Conservation (phyloP, 1,140 invertebrate genomes). For the Dendrolimus punctatus region DNA sequence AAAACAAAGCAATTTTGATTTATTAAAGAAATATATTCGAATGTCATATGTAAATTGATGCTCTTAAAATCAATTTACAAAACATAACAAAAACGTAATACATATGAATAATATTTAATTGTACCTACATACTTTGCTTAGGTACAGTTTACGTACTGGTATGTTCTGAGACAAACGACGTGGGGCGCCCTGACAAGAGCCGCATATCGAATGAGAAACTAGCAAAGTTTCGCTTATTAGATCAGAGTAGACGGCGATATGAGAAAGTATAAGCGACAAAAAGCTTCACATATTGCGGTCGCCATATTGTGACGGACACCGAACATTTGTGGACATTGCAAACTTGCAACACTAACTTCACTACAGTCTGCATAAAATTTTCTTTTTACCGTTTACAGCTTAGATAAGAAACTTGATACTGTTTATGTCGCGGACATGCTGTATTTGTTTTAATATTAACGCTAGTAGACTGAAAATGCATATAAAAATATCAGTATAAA, state of each 20-base stretch:
- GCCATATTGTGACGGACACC: conserved; percentile 44
- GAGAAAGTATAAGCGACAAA: conserved; percentile 61
- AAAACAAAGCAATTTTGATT: too few relatives aligned
- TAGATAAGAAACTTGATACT: neutral
- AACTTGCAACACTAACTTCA: conserved; percentile 53
- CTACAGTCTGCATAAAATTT: conserved; percentile 37
- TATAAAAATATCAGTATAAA: too few relatives aligned
- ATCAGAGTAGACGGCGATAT: conserved; percentile 61
- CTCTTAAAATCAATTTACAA: too few relatives aligned
- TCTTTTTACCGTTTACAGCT: conserved; percentile 24
- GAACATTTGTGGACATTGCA: conserved; percentile 12
- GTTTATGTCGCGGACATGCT: too few relatives aligned
- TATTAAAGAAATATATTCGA: too few relatives aligned
- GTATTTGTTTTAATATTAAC: too few relatives aligned
- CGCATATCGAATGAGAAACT: conserved; percentile 58
- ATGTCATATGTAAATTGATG: too few relatives aligned
- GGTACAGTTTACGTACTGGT: too few relatives aligned
- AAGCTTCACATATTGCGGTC: conserved; percentile 60
- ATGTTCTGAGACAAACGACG: conserved; percentile 32
- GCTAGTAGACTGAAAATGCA: too few relatives aligned
- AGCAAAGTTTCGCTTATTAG: conserved; percentile 64
- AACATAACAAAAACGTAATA: too few relatives aligned
- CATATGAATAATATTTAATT: too few relatives aligned
- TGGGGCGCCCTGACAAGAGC: conserved; percentile 34
- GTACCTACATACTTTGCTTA: too few relatives aligned